These are phyloP conservation scores for Chrysolina oricalcia DNA, from an alignment of 2,888 invertebrate species.

Conservation along the genomic window DNA sequence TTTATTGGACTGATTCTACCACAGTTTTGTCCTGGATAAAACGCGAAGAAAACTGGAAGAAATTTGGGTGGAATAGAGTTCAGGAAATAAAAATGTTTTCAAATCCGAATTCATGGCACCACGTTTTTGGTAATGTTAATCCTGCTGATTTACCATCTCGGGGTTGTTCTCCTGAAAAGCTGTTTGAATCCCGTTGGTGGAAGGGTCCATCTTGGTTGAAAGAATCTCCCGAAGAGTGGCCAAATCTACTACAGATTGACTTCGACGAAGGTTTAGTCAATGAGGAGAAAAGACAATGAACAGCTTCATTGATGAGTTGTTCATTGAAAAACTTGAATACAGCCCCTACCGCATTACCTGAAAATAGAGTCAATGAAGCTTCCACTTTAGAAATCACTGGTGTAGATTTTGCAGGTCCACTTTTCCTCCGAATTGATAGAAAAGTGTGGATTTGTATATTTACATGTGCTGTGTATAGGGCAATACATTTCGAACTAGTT, in stretches of 20 bases:
- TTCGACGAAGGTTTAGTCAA: background rate
- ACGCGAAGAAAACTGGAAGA: background rate
- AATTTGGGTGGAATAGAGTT: background rate
- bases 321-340: no score
- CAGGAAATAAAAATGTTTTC: background rate
- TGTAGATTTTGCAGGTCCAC: no score
- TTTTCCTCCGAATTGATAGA: no score
- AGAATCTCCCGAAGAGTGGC: background rate
- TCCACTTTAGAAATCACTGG: no score
- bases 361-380: no score
- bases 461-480: no score
- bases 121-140: background rate
- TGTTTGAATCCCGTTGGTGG: background rate
- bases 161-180: background rate
- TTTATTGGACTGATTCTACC: background rate
- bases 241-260: background rate
- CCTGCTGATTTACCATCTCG: background rate
- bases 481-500: no score
- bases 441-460: no score
- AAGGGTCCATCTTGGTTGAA: background rate
- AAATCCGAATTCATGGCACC: background rate
- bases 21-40: conserved; percentile 3
- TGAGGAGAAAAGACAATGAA: background rate
- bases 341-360: no score
- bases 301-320: no score